Evolutionary conservation across 2,888 invertebrate species (phyloP).

Genomic region (Myopa testacea): DNA sequence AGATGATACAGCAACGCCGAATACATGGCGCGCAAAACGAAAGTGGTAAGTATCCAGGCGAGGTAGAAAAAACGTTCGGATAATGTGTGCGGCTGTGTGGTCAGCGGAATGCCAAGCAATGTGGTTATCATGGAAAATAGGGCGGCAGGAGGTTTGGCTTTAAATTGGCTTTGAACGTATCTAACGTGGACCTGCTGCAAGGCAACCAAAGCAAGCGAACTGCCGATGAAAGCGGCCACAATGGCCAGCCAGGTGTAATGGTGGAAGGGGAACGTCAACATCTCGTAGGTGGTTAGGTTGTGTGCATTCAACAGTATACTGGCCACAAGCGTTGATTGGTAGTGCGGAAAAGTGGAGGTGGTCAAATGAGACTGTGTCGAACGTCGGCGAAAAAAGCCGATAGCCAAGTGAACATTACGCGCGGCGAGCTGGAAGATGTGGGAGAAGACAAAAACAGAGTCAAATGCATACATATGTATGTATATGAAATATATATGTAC

Average conservation of each 20-base stretch:
- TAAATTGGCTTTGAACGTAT: neutral
- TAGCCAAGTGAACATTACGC: constrained; percentile 50
- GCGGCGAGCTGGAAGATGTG: constrained; percentile 42
- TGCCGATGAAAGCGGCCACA: constrained; percentile 42
- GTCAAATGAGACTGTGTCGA: constrained; percentile 43
- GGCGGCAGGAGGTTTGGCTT: neutral
- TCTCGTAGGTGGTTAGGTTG: constrained; percentile 49
- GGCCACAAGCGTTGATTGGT: constrained; percentile 50
- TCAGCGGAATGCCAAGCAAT: constrained; percentile 47
- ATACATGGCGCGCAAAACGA: constrained; percentile 52
- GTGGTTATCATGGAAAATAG: constrained; percentile 5
- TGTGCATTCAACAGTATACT: constrained; percentile 49
- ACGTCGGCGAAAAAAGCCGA: constrained; percentile 53
- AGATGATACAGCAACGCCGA: constrained; percentile 51
- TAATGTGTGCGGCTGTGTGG: constrained; percentile 19
- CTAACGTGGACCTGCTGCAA: neutral
- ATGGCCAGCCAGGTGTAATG: constrained; percentile 49
- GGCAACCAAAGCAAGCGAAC: constrained; percentile 16
- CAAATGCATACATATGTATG: too few species aligned
- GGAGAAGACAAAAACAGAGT: neutral
- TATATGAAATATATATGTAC: too few species aligned
- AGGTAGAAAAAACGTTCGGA: constrained; percentile 47
- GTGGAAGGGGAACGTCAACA: constrained; percentile 54
- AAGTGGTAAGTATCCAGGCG: constrained; percentile 50
- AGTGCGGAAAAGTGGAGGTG: constrained; percentile 53